Evolutionary conservation across 30 jellyfish, hydroid and myxozoan species (phyloP), one percentile per base, ranked within the genome.

Genomic region (Phacellophora camtschatica): DNA sequence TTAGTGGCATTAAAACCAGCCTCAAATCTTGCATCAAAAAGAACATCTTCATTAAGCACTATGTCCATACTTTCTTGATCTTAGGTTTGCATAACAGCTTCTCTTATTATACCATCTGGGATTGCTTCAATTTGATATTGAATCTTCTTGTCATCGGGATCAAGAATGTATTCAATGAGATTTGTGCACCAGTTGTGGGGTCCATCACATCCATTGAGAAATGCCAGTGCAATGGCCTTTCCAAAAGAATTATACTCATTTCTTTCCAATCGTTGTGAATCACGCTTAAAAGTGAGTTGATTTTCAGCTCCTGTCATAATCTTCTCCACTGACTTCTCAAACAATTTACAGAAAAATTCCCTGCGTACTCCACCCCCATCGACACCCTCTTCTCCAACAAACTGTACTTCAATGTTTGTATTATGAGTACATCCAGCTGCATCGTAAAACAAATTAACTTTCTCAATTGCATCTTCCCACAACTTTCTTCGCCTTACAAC

Each of bases 381-480:
- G 9, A 61, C 75, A 31, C 75, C 75, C 49, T 61, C 51, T 27
- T 61, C 75, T 61, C 75, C 75, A 61, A 61, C 49, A 61, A 61
- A 61, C 51, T 61, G 51, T 9, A 61, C 23, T 32, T 61, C 58
- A 61, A 22, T 61, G 49, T n/a, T 30, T 1, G 50, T 12, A 27
- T 27, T 59, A 6, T 19, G 30, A 59, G 9, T 29, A 20, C 74
- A 12, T 59, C 50, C 74, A 59, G 74, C 53, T 12, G 51, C 49
- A 25, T 61, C 75, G 23, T 61, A 24, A 25, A 61, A 61, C 50
- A 61, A 30, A 61, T 25, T n/a, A 20, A 61, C 51, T 30, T 61
- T 61, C 49, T 61, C 75, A 16, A 61, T 61, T 61, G 48, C 75
- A 32, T 61, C 75, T 61, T 61, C 75, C 75, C 75, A 61, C 23